Conservation (phyloP, 2,113 vertebrate species). For the Psettodes erumei region DNA sequence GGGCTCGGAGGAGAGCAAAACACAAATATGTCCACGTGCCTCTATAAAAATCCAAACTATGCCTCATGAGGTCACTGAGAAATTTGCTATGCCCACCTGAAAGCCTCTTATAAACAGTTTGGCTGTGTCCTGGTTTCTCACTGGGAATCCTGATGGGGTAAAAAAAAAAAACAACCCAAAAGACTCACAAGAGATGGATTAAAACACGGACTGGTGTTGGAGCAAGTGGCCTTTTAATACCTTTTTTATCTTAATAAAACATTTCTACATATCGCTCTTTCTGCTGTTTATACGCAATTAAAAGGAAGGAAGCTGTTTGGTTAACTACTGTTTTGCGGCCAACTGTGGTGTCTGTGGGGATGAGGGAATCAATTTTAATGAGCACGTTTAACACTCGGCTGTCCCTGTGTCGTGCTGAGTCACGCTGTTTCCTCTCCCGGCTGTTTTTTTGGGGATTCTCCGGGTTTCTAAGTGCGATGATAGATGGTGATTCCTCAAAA, state of each 20-base stretch:
- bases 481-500: background rate
- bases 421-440: slow-evolving; percentile 13
- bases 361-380: slow-evolving; percentile 36
- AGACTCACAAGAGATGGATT: background rate
- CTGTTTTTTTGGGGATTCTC: slow-evolving; percentile 7
- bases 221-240: background rate
- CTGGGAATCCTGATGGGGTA: background rate
- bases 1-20: background rate
- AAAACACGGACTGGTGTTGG: background rate
- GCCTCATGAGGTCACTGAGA: background rate
- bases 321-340: background rate
- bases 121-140: background rate
- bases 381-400: slow-evolving; percentile 23
- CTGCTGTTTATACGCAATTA: slow-evolving; percentile 28
- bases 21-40: background rate
- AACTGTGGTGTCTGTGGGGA: background rate
- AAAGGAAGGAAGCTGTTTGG: background rate
- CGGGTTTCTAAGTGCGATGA: background rate
- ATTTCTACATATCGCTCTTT: background rate
- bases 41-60: background rate
- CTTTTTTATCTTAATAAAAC: background rate
- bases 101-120: background rate
- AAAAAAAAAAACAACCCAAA: background rate
- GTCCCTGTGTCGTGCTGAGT: slow-evolving; percentile 4
- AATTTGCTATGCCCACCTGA: background rate